These are phyloP conservation scores for Drosophila maculinotata DNA, from an alignment of 2,888 invertebrate species.

Conservation along the genomic window DNA sequence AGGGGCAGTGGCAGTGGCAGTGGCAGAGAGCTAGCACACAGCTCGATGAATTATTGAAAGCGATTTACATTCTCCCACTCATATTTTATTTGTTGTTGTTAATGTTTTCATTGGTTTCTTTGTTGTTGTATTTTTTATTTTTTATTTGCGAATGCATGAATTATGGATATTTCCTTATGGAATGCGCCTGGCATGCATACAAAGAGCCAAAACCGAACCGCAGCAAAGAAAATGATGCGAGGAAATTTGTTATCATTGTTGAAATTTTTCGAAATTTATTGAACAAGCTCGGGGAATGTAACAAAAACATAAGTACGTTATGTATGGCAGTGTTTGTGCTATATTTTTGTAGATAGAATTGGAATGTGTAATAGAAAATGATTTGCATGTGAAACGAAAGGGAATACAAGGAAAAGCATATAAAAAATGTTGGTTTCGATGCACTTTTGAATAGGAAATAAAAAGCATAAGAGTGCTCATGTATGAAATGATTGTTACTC, in stretches of 20 bases:
- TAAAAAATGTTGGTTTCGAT: background rate
- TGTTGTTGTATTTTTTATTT: slow-evolving; percentile 61
- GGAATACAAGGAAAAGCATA: background rate
- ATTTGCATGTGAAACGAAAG: slow-evolving; percentile 28
- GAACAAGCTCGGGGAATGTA: slow-evolving; percentile 27
- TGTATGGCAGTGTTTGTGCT: background rate
- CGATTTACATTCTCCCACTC: slow-evolving; percentile 76
- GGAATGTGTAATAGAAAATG: slow-evolving; percentile 14
- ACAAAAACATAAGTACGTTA: slow-evolving; percentile 31
- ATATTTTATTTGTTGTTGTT: slow-evolving; percentile 72
- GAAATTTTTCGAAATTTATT: slow-evolving; percentile 61
- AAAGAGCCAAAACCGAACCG: slow-evolving; percentile 41
- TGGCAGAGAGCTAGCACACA: slow-evolving; percentile 29
- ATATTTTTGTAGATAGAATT: background rate
- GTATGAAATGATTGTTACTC: no score
- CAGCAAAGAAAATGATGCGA: slow-evolving; percentile 44
- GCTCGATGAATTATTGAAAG: slow-evolving; percentile 74
- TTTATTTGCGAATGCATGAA: slow-evolving; percentile 78
- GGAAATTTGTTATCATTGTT: slow-evolving; percentile 65
- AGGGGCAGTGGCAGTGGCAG: slow-evolving; percentile 3
- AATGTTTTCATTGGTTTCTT: slow-evolving; percentile 70
- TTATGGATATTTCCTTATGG: slow-evolving; percentile 76
- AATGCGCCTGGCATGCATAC: slow-evolving; percentile 65
- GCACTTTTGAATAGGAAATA: background rate
- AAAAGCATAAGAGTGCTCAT: no score